Evolutionary conservation across 2,797 vertebrate species (phyloP).

Genomic region (Emydoidea blandingii): DNA sequence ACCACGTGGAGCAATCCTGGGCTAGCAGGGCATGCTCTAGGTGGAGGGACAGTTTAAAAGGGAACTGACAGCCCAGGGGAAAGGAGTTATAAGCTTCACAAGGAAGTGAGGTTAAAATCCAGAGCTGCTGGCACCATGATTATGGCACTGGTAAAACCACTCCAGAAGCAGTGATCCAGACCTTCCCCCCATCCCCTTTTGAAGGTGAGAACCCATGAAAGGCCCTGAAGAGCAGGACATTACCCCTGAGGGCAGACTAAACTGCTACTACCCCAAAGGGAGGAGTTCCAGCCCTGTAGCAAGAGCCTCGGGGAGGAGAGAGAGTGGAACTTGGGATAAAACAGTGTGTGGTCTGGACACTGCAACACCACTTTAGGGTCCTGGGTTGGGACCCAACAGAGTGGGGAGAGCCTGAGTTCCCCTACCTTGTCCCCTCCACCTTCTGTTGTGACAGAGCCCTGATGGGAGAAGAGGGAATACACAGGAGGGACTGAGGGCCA

Average conservation of each 20-base stretch:
- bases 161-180: not conserved
- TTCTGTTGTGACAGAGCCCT: not conserved
- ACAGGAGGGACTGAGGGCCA: not conserved
- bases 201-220: not conserved
- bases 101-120: not conserved
- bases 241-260: not conserved
- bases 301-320: not conserved
- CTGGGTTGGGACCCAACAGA: not conserved
- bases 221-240: not conserved
- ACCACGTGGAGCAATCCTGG: not conserved
- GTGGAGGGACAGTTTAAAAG: not conserved
- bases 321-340: not conserved
- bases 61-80: not conserved
- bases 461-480: not conserved
- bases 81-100: not conserved
- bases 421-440: not conserved
- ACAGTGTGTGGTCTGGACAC: not conserved
- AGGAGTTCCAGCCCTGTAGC: not conserved
- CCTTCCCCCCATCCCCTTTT: not conserved
- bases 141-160: not conserved
- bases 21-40: not conserved
- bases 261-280: not conserved
- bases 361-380: not conserved
- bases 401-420: not conserved
- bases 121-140: not conserved